phyloP scores from a whole-genome alignment of 2,797 vertebrate species.

The Scomberomorus guttatus region DNA sequence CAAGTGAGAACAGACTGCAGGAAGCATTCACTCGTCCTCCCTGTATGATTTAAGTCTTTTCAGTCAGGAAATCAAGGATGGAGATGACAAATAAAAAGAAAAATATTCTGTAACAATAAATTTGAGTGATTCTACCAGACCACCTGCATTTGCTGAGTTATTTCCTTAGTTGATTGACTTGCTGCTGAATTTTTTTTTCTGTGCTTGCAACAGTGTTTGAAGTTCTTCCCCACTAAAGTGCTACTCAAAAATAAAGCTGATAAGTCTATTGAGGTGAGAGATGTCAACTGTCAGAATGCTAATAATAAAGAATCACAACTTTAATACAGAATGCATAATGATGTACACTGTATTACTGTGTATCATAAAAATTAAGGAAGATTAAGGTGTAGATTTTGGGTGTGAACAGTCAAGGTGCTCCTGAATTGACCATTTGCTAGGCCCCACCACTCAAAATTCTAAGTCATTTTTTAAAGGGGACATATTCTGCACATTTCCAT shows the following conservation, averaged over 20 bases:
- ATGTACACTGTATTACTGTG: not conserved
- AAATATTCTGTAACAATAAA: not conserved
- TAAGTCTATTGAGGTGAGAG: not conserved
- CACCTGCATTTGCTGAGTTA: conserved; percentile 1
- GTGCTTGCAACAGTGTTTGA: not conserved
- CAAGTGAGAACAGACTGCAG: not conserved
- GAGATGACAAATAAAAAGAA: not conserved
- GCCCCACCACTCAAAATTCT: too few species aligned
- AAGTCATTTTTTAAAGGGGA: too few species aligned
- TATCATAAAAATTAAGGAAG: not conserved
- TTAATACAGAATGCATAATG: not conserved
- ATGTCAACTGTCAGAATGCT: not conserved
- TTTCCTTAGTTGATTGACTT: conserved; percentile 25
- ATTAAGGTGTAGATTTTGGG: too few species aligned
- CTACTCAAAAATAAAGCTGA: conserved; percentile 17
- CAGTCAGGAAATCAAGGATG: not conserved
- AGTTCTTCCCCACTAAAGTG: not conserved
- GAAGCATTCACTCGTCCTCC: conserved; percentile 2
- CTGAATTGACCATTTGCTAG: too few species aligned
- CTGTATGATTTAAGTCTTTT: conserved; percentile 2
- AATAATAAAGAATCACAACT: conserved; percentile 1
- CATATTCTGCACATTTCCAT: too few species aligned
- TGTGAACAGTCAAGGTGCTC: too few species aligned
- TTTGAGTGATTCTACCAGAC: not conserved
- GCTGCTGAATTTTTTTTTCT: conserved; percentile 14